Base-by-base conservation (phyloP, 2,888 invertebrate species). In the Melieria omissa region DNA sequence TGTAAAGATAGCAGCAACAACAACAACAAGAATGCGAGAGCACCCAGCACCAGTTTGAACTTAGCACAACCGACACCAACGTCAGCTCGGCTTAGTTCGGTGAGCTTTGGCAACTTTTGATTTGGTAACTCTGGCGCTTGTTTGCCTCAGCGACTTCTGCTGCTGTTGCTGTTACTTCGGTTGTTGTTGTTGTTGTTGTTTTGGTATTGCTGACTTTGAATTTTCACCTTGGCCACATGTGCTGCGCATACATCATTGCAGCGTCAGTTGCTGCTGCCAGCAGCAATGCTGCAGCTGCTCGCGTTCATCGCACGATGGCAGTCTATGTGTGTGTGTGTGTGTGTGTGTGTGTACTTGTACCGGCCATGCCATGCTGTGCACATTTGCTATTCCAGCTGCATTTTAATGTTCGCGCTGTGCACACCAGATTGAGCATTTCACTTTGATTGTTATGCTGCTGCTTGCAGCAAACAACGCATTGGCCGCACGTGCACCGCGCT, bases 201-300 rank as follows among this genome's bases (percentile, higher is more conserved):
- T 29, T 29, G 29, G 29, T 29, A 29, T 65, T 47, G 47, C 68
- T 52, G 29, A 45, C 65, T 12, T 49, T 63, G 49, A 12, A 16
- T 60, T 58, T 64, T 47, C 64, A 60, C 42, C 29, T 16, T 16
- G 45, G 42, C 44, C 7, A 62, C 69, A 57, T 29, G 63, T 47
- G 46, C 16, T 16, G 46, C 9, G 61, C 61, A 55, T 44, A 64
- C 44, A 29, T 29, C 29, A 29, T 29, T 29, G 3, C 58, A 58
- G 10, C 42, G 16, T 4, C 60, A 60, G 12, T 62, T 44, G 14
- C 7, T 45, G 42, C 9, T 62, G 61, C 49, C 12, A 12, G 49
- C 49, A 49, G 9, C 41, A 8, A 44, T 16, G 52, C 49, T 41
- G 58, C 41, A 47, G 16, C 47, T 57, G 46, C 29, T 42, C 42